Evolutionary conservation across 2,888 invertebrate species (phyloP), one percentile per base, ranked within the genome.

Genomic region (Pilophorus perplexus): DNA sequence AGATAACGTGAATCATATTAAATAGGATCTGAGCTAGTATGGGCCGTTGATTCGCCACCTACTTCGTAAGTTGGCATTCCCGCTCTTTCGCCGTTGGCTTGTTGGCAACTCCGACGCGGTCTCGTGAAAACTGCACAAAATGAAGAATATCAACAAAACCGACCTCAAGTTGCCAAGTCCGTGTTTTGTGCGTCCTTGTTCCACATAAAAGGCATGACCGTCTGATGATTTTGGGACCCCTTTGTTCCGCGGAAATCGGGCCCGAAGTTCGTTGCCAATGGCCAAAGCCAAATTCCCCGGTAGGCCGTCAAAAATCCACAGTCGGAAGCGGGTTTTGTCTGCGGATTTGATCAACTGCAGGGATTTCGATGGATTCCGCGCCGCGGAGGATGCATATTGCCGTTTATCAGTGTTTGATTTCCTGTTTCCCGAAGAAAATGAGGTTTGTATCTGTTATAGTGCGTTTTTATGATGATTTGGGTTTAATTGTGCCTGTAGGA

Each of bases 321-420:
- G 33, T 46, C 62, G 62, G 5, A 62, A 62, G 28, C 62, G 62
- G 12, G 28, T 62, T 5, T 62, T 46, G 33, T 44, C 62, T 6
- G 27, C 33, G 12, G 48, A 20, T 12, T 18, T 33, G 18, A 46
- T 62, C 27, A 62, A 62, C 37, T 62, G 18, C 33, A 5, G 28
- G 20, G 62, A 62, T 44, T 62, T 46, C 22, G 80, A 81, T 75
- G 77, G 78, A 75, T 77, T 77, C 75, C 78, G 77, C 76, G 77
- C 77, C 73, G 77, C 78, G 73, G 77, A 79, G 75, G 79, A 79
- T 74, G 78, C 79, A 70, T 77, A 76, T 74, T 75, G 75, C 74
- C 78, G 78, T 73, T 75, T 79, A 74, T 75, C 76, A 73, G 75
- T 77, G 72, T 77, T 77, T 74, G 76, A 77, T 73, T 75, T 75